phyloP scores from a whole-genome alignment of 2,113 vertebrate species.

The Pimephales promelas region DNA sequence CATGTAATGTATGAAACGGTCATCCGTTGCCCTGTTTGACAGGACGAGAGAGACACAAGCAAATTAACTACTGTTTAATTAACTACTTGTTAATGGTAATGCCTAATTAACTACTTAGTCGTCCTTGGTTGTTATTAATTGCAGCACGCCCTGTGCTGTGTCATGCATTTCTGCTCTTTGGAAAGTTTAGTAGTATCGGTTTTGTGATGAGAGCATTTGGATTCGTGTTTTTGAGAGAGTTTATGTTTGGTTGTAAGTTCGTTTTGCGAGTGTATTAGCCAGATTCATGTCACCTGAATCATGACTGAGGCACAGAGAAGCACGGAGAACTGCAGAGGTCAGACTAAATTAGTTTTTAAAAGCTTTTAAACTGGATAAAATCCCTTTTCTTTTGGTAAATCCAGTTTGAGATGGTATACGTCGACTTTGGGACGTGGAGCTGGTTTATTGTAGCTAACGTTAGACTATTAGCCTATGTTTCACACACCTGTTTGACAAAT shows the following conservation, averaged over 20 bases:
- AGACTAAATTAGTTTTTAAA: not conserved
- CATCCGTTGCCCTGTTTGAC: not conserved
- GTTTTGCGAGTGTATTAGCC: not conserved
- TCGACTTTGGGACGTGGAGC: not conserved
- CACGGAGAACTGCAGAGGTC: constrained; percentile 49
- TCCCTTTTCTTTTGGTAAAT: not conserved
- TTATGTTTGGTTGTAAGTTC: constrained; percentile 24
- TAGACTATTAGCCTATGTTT: not conserved
- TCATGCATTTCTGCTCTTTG: no score
- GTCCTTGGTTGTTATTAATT: not conserved
- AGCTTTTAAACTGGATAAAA: not conserved
- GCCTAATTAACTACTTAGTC: constrained; percentile 25
- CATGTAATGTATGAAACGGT: not conserved
- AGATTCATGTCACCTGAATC: constrained; percentile 32
- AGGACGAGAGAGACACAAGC: not conserved
- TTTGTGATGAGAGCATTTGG: no score
- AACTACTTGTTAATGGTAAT: constrained; percentile 15
- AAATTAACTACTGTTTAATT: constrained; percentile 35
- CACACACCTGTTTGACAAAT: not conserved
- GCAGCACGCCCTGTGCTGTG: not conserved
- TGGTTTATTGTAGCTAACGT: not conserved
- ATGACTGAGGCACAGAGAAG: constrained; percentile 52
- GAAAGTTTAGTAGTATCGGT: not conserved
- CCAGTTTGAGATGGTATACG: not conserved
- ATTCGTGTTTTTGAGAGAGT: not conserved